Evolutionary conservation across 2,888 invertebrate genomes (phyloP).

Genomic region (Andrena bicolor): DNA sequence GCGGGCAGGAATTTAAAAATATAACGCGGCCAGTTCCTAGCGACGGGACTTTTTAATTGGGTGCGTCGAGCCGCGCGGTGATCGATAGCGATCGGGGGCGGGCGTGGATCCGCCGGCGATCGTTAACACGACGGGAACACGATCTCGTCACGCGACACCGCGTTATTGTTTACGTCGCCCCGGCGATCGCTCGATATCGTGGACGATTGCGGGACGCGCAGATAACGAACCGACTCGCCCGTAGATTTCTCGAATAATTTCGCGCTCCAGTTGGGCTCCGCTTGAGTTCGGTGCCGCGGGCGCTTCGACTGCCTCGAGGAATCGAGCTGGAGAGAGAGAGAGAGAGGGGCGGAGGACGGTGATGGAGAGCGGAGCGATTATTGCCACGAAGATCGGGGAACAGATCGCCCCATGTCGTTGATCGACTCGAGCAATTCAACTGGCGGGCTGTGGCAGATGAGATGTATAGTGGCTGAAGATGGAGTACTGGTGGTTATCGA

Average conservation of each 20-base stretch:
- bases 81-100: slow-evolving; percentile 21
- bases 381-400: too few relatives aligned
- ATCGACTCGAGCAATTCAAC: too few relatives aligned
- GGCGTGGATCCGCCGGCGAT: background rate
- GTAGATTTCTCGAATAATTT: slow-evolving; percentile 9
- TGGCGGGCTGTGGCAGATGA: too few relatives aligned
- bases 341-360: too few relatives aligned
- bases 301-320: background rate
- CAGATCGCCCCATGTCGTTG: too few relatives aligned
- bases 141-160: slow-evolving; percentile 32
- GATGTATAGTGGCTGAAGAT: too few relatives aligned
- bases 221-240: background rate
- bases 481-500: too few relatives aligned
- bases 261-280: background rate
- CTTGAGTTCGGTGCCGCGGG: background rate
- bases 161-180: background rate
- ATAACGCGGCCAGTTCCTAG: slow-evolving; percentile 16
- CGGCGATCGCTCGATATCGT: background rate
- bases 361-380: too few relatives aligned
- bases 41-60: slow-evolving; percentile 39
- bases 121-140: background rate
- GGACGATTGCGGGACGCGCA: background rate
- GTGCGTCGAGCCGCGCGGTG: slow-evolving; percentile 39
- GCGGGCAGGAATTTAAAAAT: slow-evolving; percentile 63
- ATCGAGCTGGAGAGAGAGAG: background rate